A percentile compares a stretch with the other conserved stretches of the same genome.
Evolutionary conservation across 53 echinoderm and acorn worm species (phyloP).

Genomic region (Arbacia lixula): DNA sequence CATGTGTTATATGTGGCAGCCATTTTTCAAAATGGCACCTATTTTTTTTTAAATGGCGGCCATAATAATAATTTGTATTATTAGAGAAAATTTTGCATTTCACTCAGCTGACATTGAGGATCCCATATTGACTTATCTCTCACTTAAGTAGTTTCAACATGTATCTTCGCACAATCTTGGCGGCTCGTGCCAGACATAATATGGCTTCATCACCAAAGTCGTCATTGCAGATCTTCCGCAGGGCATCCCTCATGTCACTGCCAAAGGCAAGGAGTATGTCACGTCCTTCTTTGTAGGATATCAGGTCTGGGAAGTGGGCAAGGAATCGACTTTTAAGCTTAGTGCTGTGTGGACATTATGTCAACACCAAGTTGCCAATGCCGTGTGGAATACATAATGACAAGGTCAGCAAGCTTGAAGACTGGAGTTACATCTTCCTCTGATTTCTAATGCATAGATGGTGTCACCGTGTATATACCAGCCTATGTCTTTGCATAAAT

Average conservation of each 20-base stretch:
- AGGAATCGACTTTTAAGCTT: conserved; percentile 40
- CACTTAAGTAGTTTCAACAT: conserved; percentile 14
- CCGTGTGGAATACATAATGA: conserved; percentile 28
- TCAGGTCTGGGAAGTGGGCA: conserved; percentile 48
- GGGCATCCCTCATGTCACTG: conserved; percentile 33
- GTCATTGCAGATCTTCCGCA: conserved; percentile 15
- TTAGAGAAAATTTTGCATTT: too few relatives aligned
- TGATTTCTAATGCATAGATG: too few relatives aligned
- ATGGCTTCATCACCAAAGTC: conserved; percentile 52
- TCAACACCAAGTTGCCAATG: conserved; percentile 45
- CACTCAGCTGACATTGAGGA: too few relatives aligned
- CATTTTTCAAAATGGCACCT: too few relatives aligned
- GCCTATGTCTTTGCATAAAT: too few relatives aligned
- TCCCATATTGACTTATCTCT: too few relatives aligned
- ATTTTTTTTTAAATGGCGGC: too few relatives aligned
- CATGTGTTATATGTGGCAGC: too few relatives aligned
- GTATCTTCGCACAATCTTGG: conserved; percentile 40
- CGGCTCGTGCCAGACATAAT: conserved; percentile 42
- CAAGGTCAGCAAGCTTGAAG: conserved; percentile 48
- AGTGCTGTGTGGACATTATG: conserved; percentile 19
- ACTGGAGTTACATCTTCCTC: conserved; percentile 40
- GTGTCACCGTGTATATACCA: too few relatives aligned
- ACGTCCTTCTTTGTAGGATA: conserved; percentile 42
- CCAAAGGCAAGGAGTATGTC: conserved; percentile 44
- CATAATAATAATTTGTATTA: too few relatives aligned